A percentile compares a stretch with the other conserved stretches of the same genome.
Conservation (phyloP, 1,140 invertebrate species). For the Galleria mellonella region DNA sequence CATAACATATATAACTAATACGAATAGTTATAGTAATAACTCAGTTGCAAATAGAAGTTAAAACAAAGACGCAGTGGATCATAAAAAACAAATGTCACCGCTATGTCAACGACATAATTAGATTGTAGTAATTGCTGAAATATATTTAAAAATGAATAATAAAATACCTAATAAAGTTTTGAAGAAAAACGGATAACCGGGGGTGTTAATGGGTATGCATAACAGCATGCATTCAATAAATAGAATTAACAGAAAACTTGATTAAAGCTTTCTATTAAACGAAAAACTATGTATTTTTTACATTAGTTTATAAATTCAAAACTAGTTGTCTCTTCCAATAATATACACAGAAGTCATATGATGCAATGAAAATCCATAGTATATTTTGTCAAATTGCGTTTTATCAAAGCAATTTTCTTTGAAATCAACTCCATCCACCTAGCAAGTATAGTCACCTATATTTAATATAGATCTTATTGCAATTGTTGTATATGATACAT, state of each 20-base stretch:
- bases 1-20: conserved; percentile 66
- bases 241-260: neutral
- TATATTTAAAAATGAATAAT: conserved; percentile 25
- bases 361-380: conserved; percentile 27
- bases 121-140: conserved; percentile 16
- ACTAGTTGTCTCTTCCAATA: conserved; percentile 36
- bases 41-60: conserved; percentile 30
- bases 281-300: conserved; percentile 1
- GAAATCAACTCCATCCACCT: conserved; percentile 12
- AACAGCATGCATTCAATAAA: neutral
- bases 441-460: neutral
- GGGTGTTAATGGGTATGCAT: neutral
- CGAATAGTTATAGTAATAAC: conserved; percentile 51
- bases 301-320: conserved; percentile 28
- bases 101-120: conserved; percentile 10
- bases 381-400: conserved; percentile 25
- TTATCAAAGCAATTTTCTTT: conserved; percentile 20
- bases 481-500: neutral
- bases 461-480: neutral
- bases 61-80: conserved; percentile 16
- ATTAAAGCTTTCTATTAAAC: neutral
- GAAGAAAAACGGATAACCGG: conserved; percentile 7
- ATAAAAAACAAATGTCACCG: neutral
- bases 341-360: conserved; percentile 35
- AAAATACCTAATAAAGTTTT: conserved; percentile 22